phyloP scores from a whole-genome alignment of 2,797 vertebrate species.

The Dendrocincla fuliginosa region DNA sequence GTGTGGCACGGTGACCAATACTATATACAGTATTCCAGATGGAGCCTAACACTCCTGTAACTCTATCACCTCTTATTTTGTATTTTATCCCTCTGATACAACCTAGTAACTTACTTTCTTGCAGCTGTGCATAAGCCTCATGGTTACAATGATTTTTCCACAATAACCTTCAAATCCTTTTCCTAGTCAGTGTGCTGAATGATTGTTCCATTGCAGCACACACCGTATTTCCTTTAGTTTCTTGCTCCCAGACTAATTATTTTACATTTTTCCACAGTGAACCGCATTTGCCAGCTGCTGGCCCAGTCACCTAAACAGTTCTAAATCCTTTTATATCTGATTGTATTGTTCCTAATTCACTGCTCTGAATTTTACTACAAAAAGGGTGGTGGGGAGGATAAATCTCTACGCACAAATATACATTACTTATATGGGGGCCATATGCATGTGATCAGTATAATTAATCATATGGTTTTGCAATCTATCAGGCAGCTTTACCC shows the following conservation, averaged over 20 bases:
- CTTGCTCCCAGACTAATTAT: slow-evolving; percentile 70
- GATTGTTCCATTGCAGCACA: slow-evolving; percentile 69
- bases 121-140: slow-evolving; percentile 67
- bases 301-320: slow-evolving; percentile 45
- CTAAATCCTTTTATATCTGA: slow-evolving; percentile 61
- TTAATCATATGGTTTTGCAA: slow-evolving; percentile 69
- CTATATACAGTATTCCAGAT: slow-evolving; percentile 27
- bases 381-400: slow-evolving; percentile 17
- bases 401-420: slow-evolving; percentile 51
- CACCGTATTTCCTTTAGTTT: slow-evolving; percentile 52
- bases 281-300: slow-evolving; percentile 50
- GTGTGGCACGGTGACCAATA: neutral
- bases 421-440: slow-evolving; percentile 33
- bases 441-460: slow-evolving; percentile 51
- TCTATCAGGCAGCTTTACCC: slow-evolving; percentile 46
- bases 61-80: slow-evolving; percentile 19
- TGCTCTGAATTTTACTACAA: slow-evolving; percentile 39
- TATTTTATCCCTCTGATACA: slow-evolving; percentile 59
- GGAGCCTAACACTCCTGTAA: slow-evolving; percentile 47
- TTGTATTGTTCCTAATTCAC: slow-evolving; percentile 40
- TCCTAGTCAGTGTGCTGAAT: slow-evolving; percentile 67
- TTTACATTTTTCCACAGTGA: slow-evolving; percentile 69
- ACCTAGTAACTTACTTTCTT: slow-evolving; percentile 56
- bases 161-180: slow-evolving; percentile 69
- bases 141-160: slow-evolving; percentile 73